A percentile compares a stretch with the other conserved stretches of the same genome.
Evolutionary conservation across 2,113 vertebrate genomes (phyloP).

Genomic region (Dendropsophus ebraccatus): DNA sequence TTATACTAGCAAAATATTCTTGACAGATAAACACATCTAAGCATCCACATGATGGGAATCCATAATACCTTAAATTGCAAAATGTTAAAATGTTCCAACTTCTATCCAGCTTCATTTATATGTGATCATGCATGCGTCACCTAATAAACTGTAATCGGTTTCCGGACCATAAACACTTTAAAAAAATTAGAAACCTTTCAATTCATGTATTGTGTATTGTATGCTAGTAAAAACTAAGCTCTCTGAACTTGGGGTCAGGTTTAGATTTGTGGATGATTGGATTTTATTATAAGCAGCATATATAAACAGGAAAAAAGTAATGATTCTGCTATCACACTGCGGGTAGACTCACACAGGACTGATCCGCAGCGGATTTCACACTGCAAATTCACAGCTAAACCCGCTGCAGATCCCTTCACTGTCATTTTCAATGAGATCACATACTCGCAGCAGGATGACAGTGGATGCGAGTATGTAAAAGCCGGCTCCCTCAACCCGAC

Average conservation of each 20-base stretch:
- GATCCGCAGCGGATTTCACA: too few species aligned
- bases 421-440: too few species aligned
- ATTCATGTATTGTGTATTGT: neutral
- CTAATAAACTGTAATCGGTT: too few species aligned
- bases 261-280: neutral
- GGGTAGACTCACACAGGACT: neutral
- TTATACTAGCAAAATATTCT: slow-evolving; percentile 2
- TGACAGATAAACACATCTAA: slow-evolving; percentile 4
- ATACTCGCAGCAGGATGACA: too few species aligned
- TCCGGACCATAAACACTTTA: neutral
- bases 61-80: neutral
- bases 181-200: neutral
- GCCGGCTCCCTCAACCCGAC: too few species aligned
- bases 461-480: too few species aligned
- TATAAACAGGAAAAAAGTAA: neutral
- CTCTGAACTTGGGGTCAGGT: neutral
- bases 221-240: neutral
- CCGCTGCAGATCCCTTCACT: too few species aligned
- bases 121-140: neutral
- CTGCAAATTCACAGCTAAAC: too few species aligned
- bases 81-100: neutral
- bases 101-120: neutral
- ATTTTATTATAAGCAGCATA: neutral
- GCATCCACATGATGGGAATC: neutral
- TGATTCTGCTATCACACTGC: neutral